Evolutionary conservation across 1,140 invertebrate species (phyloP).

Genomic region (Ooceraea biroi): DNA sequence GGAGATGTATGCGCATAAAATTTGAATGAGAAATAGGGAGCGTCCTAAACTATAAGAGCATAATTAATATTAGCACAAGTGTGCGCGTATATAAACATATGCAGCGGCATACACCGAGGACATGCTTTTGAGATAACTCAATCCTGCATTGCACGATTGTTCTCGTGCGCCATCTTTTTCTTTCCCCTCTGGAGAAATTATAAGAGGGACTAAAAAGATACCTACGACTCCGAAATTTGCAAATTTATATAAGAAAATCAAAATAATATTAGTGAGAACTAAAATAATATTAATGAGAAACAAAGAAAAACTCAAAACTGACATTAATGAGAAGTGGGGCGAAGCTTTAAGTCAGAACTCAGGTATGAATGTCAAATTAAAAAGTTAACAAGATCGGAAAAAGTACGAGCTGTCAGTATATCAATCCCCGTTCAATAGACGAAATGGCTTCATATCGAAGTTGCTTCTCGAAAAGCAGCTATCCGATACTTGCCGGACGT

Average conservation of each 20-base stretch:
- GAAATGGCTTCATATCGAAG: slow-evolving; percentile 36
- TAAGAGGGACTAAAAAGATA: not conserved
- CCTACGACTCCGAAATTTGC: not conserved
- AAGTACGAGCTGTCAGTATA: not conserved
- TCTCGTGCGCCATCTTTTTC: not conserved
- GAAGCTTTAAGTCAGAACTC: no score
- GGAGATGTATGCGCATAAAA: slow-evolving; percentile 50
- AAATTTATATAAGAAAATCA: not conserved
- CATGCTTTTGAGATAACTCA: slow-evolving; percentile 8
- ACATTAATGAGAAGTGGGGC: no score
- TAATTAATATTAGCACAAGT: slow-evolving; percentile 26
- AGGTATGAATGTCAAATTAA: no score
- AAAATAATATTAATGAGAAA: no score
- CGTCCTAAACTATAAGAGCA: slow-evolving; percentile 7
- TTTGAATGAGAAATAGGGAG: slow-evolving; percentile 47
- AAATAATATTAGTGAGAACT: no score
- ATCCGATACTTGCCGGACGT: slow-evolving; percentile 21
- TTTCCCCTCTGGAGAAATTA: not conserved
- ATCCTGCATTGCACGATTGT: slow-evolving; percentile 6
- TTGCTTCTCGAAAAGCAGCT: slow-evolving; percentile 24
- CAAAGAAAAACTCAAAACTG: no score
- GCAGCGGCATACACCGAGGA: not conserved
- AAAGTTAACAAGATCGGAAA: slow-evolving; percentile 5
- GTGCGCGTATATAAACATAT: not conserved
- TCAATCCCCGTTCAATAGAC: not conserved